These are phyloP conservation scores for Nilaparvata lugens DNA, from an alignment of 1,140 invertebrate genomes.

Conservation along the genomic window DNA sequence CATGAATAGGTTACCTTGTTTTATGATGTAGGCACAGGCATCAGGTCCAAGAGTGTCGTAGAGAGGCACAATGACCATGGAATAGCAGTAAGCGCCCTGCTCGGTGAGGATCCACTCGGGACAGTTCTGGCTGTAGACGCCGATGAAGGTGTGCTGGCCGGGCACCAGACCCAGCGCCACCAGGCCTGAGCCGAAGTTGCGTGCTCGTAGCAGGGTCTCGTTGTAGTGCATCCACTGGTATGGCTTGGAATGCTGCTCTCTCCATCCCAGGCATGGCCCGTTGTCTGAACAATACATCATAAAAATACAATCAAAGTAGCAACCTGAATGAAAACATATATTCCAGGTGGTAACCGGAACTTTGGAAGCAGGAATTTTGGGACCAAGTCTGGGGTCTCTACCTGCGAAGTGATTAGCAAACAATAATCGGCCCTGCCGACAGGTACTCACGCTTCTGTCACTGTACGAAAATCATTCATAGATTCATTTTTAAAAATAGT, in stretches of 20 bases:
- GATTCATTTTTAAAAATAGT: too few relatives aligned
- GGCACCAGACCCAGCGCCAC: slow-evolving; percentile 65
- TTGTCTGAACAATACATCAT: slow-evolving; percentile 55
- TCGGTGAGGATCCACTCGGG: slow-evolving; percentile 93
- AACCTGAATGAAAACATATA: too few relatives aligned
- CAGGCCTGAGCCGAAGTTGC: slow-evolving; percentile 86
- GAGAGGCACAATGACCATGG: slow-evolving; percentile 88
- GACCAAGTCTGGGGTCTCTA: too few relatives aligned
- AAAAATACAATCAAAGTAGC: too few relatives aligned
- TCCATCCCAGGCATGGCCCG: slow-evolving; percentile 85
- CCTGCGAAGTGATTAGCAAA: too few relatives aligned
- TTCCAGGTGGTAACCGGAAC: too few relatives aligned
- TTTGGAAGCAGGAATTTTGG: too few relatives aligned
- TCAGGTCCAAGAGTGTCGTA: slow-evolving; percentile 95
- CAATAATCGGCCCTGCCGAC: too few relatives aligned
- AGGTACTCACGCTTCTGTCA: too few relatives aligned
- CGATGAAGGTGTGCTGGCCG: slow-evolving; percentile 69
- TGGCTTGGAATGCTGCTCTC: slow-evolving; percentile 67
- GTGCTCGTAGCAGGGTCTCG: slow-evolving; percentile 78
- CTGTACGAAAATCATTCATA: too few relatives aligned
- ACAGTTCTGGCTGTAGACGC: slow-evolving; percentile 91
- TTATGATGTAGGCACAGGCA: slow-evolving; percentile 92
- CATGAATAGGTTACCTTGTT: slow-evolving; percentile 59
- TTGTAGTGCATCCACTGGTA: slow-evolving; percentile 93
- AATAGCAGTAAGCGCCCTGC: slow-evolving; percentile 87